These are phyloP conservation scores for Machaerirhynchus nigripectus DNA, from an alignment of 2,113 vertebrate species.

Conservation along the genomic window DNA sequence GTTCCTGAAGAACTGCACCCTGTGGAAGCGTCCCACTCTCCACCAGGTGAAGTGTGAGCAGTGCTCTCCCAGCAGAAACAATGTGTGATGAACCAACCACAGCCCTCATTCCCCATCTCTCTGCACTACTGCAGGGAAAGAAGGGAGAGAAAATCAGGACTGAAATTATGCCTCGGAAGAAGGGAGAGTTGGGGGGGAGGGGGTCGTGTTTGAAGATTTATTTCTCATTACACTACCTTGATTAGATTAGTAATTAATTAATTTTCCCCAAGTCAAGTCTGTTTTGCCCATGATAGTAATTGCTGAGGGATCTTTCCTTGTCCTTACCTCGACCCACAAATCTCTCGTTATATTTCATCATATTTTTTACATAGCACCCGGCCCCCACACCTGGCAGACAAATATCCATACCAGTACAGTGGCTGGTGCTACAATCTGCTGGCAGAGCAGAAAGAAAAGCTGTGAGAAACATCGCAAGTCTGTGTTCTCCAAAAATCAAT, in stretches of 20 bases:
- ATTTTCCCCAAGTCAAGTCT: not conserved
- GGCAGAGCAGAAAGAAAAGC: not conserved
- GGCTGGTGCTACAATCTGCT: fast-evolving
- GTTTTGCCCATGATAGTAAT: not conserved
- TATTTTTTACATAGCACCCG: not conserved
- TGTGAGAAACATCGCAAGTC: not conserved
- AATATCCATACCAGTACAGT: not conserved
- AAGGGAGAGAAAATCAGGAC: not conserved
- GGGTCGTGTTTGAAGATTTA: not conserved
- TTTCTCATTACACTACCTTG: not conserved
- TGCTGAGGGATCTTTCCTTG: not conserved
- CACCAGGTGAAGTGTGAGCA: not conserved
- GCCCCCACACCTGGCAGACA: not conserved
- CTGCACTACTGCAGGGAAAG: not conserved
- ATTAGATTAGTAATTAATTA: not conserved
- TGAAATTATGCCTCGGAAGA: not conserved
- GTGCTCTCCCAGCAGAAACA: not conserved
- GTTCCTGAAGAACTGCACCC: not conserved
- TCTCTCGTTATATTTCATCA: not conserved
- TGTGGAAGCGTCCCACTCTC: not conserved
- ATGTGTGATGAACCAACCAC: not conserved
- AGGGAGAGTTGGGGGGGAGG: not conserved
- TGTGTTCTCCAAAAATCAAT: not conserved
- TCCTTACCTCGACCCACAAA: fast-evolving
- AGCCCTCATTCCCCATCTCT: not conserved